These are phyloP conservation scores for Trigoniulus corallinus DNA, from an alignment of 1,140 invertebrate genomes.

Conservation along the genomic window DNA sequence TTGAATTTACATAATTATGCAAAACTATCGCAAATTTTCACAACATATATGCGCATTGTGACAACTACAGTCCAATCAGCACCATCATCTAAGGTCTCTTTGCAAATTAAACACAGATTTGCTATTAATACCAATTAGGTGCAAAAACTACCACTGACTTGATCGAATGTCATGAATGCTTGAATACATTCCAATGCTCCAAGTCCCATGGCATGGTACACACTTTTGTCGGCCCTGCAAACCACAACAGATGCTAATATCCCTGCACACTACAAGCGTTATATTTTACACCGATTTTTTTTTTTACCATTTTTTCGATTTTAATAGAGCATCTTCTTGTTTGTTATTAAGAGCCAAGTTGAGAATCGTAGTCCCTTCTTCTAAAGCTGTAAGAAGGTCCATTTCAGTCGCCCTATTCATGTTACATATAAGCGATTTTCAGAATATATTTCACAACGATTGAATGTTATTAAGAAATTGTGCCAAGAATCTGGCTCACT, in stretches of 20 bases:
- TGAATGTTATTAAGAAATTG: no score
- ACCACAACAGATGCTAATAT: constrained; percentile 21
- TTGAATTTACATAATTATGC: no score
- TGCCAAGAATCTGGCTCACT: no score
- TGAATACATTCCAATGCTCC: constrained; percentile 79
- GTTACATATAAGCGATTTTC: no score
- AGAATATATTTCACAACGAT: no score
- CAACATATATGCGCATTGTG: no score
- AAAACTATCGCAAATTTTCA: no score
- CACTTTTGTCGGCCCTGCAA: constrained; percentile 59
- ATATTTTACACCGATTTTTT: no score
- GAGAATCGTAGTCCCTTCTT: not conserved
- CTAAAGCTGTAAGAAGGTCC: not conserved
- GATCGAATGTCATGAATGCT: constrained; percentile 82
- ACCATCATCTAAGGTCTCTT: no score
- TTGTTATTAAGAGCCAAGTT: not conserved
- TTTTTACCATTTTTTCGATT: constrained; percentile 9
- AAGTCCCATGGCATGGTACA: constrained; percentile 83
- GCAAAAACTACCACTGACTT: constrained; percentile 32
- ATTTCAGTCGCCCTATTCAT: not conserved
- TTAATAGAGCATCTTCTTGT: not conserved
- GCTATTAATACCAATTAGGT: constrained; percentile 4
- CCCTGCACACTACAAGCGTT: constrained; percentile 2
- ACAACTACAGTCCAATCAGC: no score
- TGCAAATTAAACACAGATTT: constrained; percentile 9